Evolutionary conservation across 1,140 invertebrate genomes (phyloP).

Genomic region (Pectinophora gossypiella): DNA sequence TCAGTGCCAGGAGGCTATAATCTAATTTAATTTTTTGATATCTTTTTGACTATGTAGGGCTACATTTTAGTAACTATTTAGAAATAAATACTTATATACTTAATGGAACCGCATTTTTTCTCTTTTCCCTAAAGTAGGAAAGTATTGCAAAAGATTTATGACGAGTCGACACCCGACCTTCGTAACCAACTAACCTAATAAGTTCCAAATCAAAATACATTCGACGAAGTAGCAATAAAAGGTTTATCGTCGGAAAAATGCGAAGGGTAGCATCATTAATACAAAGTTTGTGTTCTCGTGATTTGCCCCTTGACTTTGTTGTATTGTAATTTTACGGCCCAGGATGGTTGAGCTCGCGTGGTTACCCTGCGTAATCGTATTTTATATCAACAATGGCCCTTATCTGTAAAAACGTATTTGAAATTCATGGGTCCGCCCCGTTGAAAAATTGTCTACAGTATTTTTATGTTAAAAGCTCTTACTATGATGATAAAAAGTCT

Average conservation of each 20-base stretch:
- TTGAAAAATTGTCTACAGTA: slow-evolving; percentile 50
- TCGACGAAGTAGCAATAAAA: slow-evolving; percentile 26
- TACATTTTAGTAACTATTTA: too few relatives aligned
- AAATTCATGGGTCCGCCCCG: slow-evolving; percentile 46
- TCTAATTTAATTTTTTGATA: too few relatives aligned
- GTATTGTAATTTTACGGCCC: slow-evolving; percentile 55
- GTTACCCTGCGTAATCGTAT: slow-evolving; percentile 52
- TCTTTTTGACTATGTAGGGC: too few relatives aligned
- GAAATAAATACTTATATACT: too few relatives aligned
- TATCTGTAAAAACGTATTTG: slow-evolving; percentile 56
- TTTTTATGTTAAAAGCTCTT: slow-evolving; percentile 52
- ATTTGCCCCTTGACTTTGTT: slow-evolving; percentile 55
- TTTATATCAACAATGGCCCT: slow-evolving; percentile 58
- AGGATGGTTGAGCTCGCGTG: slow-evolving; percentile 44
- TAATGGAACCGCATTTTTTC: too few relatives aligned
- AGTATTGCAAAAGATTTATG: too few relatives aligned
- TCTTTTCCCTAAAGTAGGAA: too few relatives aligned
- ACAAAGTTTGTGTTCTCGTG: slow-evolving; percentile 50
- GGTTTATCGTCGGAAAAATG: slow-evolving; percentile 27
- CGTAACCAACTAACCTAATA: too few relatives aligned
- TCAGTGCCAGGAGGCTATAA: too few relatives aligned
- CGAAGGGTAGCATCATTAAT: slow-evolving; percentile 42
- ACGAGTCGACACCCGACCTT: too few relatives aligned
- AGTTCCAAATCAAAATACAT: too few relatives aligned
- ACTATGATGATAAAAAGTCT: slow-evolving; percentile 41